Conservation (phyloP, 2,888 invertebrate genomes). For the Miltochrista miniata region DNA sequence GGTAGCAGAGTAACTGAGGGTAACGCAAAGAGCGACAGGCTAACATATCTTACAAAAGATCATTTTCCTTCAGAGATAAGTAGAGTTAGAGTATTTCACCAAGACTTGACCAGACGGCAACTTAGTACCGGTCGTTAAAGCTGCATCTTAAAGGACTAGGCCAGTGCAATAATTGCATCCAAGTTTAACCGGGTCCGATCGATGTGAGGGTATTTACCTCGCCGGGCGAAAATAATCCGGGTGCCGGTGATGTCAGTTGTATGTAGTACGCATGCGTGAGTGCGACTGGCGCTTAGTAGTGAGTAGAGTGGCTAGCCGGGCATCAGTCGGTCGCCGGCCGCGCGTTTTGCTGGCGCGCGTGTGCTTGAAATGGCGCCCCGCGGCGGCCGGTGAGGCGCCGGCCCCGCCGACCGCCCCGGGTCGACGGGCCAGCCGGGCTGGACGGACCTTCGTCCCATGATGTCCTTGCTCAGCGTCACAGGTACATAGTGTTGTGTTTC, state of each 20-base stretch:
- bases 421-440: conserved; percentile 78
- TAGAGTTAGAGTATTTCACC: too few relatives aligned
- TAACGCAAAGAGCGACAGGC: too few relatives aligned
- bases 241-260: conserved; percentile 79
- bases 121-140: conserved; percentile 44
- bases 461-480: conserved; percentile 84
- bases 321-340: conserved; percentile 75
- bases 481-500: conserved; percentile 61
- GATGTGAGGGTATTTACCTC: conserved; percentile 84
- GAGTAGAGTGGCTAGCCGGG: conserved; percentile 36
- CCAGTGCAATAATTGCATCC: conserved; percentile 82
- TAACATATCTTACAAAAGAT: too few relatives aligned
- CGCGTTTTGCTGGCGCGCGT: conserved; percentile 74
- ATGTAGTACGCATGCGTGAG: conserved; percentile 46
- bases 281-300: conserved; percentile 40
- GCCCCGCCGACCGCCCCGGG: conserved; percentile 83
- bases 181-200: conserved; percentile 81
- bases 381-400: conserved; percentile 82
- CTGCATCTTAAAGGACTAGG: conserved; percentile 71
- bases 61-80: too few relatives aligned
- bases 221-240: conserved; percentile 82
- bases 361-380: conserved; percentile 76
- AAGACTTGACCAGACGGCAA: too few relatives aligned
- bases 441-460: conserved; percentile 72
- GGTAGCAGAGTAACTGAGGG: too few relatives aligned